Evolutionary conservation across 23 tunicate species (phyloP).

Genomic region (Halocynthia roretzi): DNA sequence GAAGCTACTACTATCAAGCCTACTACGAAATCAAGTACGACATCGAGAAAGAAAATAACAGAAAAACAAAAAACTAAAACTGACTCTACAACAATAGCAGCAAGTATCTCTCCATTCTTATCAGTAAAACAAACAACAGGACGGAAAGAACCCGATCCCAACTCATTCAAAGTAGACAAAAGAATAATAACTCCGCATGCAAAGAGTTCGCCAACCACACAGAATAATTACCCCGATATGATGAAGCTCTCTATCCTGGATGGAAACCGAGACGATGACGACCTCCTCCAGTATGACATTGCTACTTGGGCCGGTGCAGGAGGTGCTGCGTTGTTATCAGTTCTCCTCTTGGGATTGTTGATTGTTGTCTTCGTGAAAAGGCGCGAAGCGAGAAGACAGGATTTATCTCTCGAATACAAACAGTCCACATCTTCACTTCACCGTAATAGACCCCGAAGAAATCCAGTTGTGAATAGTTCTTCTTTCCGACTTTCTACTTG

Average conservation of each 20-base stretch:
- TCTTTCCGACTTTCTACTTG: conserved; percentile 26
- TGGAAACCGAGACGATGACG: too few species aligned
- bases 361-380: conserved; percentile 12
- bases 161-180: too few species aligned
- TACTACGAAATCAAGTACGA: background rate
- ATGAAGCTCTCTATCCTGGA: too few species aligned
- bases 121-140: too few species aligned
- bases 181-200: too few species aligned
- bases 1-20: background rate
- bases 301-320: conserved; percentile 9
- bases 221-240: too few species aligned
- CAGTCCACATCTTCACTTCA: conserved; percentile 1
- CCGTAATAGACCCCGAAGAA: background rate
- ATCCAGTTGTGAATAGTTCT: conserved; percentile 21
- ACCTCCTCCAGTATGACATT: too few species aligned
- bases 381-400: background rate
- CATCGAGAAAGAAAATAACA: background rate
- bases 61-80: background rate
- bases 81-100: too few species aligned
- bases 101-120: too few species aligned
- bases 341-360: conserved; percentile 1
- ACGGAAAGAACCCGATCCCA: too few species aligned
- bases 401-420: background rate
- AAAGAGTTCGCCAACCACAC: too few species aligned
- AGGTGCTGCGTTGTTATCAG: conserved; percentile 12